Conservation (phyloP, 2,113 vertebrate genomes). For the Triplophysa rosa region DNA sequence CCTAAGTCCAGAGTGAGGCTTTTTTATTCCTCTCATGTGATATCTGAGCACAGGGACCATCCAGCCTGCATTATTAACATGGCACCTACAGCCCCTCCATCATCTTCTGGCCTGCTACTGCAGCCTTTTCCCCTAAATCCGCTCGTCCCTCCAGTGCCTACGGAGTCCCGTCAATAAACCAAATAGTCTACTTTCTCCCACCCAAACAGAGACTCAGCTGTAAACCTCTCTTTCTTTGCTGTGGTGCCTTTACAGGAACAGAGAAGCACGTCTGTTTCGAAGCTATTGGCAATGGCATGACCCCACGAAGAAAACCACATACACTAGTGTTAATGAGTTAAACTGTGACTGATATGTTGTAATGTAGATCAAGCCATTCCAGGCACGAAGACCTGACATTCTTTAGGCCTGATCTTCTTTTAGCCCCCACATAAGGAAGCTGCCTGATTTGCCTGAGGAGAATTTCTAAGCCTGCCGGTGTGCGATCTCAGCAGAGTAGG, state of each 20-base stretch:
- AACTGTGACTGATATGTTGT: constrained; percentile 60
- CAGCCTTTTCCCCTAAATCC: constrained; percentile 37
- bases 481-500: constrained; percentile 20
- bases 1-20: constrained; percentile 67
- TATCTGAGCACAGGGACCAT: constrained; percentile 29
- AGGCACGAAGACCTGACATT: constrained; percentile 61
- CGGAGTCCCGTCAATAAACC: constrained; percentile 7
- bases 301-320: constrained; percentile 63
- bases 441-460: constrained; percentile 4
- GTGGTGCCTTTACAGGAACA: not conserved
- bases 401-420: constrained; percentile 41
- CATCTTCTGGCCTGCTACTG: constrained; percentile 22
- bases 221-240: not conserved
- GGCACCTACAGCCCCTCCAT: constrained; percentile 30
- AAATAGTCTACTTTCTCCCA: constrained; percentile 15
- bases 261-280: constrained; percentile 56
- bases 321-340: constrained; percentile 64
- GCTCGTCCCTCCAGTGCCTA: not conserved
- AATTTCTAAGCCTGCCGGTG: not conserved
- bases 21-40: constrained; percentile 61
- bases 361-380: constrained; percentile 49
- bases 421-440: constrained; percentile 20
- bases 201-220: constrained; percentile 17
- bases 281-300: constrained; percentile 12
- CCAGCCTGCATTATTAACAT: constrained; percentile 44